A percentile compares a stretch with the other conserved stretches of the same genome.
phyloP scores from a whole-genome alignment of 2,888 invertebrate genomes.

The Tridacna crocea region DNA sequence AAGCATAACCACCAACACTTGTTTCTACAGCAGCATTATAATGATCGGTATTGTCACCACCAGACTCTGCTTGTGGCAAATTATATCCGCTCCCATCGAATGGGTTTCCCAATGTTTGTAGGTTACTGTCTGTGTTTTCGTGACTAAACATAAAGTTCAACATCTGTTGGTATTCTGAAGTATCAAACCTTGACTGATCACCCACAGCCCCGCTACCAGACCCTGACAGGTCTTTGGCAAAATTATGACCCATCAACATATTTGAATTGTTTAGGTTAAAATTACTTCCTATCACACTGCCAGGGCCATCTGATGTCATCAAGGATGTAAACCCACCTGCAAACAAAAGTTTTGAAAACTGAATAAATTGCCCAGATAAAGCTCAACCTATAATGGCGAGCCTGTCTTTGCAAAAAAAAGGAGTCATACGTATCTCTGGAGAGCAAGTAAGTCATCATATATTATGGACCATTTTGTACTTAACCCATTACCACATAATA shows the following conservation, averaged over 20 bases:
- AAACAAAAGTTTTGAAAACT: background rate
- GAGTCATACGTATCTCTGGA: too few relatives aligned
- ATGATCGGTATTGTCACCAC: constrained; percentile 2
- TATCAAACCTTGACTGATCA: constrained; percentile 49
- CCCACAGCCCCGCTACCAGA: constrained; percentile 13
- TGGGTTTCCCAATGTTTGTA: constrained; percentile 34
- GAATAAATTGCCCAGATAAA: too few relatives aligned
- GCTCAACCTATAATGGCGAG: too few relatives aligned
- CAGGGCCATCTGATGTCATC: constrained; percentile 25
- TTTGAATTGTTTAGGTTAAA: constrained; percentile 23
- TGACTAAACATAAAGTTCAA: constrained; percentile 48
- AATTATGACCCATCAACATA: constrained; percentile 50
- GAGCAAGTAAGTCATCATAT: too few relatives aligned
- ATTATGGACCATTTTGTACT: too few relatives aligned
- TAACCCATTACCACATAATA: too few relatives aligned
- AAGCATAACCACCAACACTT: constrained; percentile 52
- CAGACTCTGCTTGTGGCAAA: constrained; percentile 10
- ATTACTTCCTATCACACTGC: constrained; percentile 33
- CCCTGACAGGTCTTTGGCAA: constrained; percentile 30
- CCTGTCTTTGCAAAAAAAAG: too few relatives aligned
- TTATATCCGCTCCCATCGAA: constrained; percentile 42
- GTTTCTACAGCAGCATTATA: constrained; percentile 47
- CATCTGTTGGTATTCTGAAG: constrained; percentile 55
- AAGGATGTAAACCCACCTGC: constrained; percentile 18
- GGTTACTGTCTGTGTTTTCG: constrained; percentile 34